phyloP scores from a whole-genome alignment of 2,113 vertebrate genomes.

The Lepus europaeus region DNA sequence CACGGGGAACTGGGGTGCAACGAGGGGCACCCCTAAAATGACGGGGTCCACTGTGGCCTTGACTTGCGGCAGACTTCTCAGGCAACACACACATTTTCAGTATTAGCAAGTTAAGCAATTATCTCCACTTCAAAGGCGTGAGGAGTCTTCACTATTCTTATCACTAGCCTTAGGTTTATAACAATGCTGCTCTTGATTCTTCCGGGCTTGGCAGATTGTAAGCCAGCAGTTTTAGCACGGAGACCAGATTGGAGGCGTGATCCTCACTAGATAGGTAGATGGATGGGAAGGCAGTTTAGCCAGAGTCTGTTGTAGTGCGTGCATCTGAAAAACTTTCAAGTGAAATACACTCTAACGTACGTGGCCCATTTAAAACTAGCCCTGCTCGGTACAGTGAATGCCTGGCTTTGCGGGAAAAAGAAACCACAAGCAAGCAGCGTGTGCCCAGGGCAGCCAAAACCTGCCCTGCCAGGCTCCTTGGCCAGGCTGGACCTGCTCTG shows the following conservation, averaged over 20 bases:
- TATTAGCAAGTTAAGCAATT: not conserved
- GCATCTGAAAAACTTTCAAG: not conserved
- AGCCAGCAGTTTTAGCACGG: not conserved
- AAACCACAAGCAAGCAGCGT: not conserved
- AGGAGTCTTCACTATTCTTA: not conserved
- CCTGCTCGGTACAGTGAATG: too few species aligned
- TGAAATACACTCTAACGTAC: not conserved
- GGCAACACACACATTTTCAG: not conserved
- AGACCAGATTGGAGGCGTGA: not conserved
- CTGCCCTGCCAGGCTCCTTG: not conserved
- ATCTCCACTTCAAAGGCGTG: not conserved
- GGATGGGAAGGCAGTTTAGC: not conserved
- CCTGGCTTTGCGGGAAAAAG: not conserved
- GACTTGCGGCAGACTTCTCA: not conserved
- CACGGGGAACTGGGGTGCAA: not conserved
- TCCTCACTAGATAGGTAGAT: not conserved
- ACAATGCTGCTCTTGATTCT: not conserved
- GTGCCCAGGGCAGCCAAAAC: not conserved
- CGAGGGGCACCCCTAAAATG: not conserved
- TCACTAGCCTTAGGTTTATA: too few species aligned
- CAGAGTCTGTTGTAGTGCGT: too few species aligned
- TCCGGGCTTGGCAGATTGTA: not conserved
- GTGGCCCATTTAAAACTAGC: not conserved
- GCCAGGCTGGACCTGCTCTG: not conserved
- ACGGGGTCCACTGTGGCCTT: rapidly evolving